A percentile compares a stretch with the other conserved stretches of the same genome.
These are phyloP conservation scores for Suncus etruscus DNA, from an alignment of 2,113 vertebrate species.

Conservation along the genomic window DNA sequence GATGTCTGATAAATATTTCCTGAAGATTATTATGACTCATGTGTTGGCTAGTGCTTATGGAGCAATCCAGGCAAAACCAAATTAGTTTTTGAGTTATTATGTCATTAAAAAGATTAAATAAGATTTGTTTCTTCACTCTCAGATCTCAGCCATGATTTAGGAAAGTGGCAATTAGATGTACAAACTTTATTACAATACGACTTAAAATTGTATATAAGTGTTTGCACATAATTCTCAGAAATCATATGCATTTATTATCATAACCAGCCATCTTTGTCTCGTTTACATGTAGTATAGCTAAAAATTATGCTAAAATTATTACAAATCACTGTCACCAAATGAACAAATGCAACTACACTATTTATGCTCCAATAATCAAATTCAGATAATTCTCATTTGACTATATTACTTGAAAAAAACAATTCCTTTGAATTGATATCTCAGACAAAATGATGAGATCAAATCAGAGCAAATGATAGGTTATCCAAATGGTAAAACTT, in stretches of 20 bases:
- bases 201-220: constrained; percentile 10
- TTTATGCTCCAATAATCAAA: constrained; percentile 25
- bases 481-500: background rate
- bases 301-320: constrained; percentile 41
- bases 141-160: background rate
- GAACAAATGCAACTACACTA: background rate
- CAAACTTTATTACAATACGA: background rate
- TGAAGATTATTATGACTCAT: constrained; percentile 61
- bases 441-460: background rate
- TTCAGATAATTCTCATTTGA: constrained; percentile 3
- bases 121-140: background rate
- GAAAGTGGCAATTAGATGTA: background rate
- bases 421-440: no score
- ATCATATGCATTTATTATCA: background rate
- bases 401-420: constrained; percentile 8
- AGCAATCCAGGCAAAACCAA: constrained; percentile 7
- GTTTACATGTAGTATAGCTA: constrained; percentile 15
- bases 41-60: background rate
- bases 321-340: constrained; percentile 44
- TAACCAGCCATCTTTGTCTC: constrained; percentile 2
- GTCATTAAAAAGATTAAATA: constrained; percentile 39
- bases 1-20: constrained; percentile 44
- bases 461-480: constrained; percentile 6
- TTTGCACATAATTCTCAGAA: constrained; percentile 50
- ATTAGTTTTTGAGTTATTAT: background rate